Conservation (phyloP, 2,113 vertebrate species). For the Callipepla californica region DNA sequence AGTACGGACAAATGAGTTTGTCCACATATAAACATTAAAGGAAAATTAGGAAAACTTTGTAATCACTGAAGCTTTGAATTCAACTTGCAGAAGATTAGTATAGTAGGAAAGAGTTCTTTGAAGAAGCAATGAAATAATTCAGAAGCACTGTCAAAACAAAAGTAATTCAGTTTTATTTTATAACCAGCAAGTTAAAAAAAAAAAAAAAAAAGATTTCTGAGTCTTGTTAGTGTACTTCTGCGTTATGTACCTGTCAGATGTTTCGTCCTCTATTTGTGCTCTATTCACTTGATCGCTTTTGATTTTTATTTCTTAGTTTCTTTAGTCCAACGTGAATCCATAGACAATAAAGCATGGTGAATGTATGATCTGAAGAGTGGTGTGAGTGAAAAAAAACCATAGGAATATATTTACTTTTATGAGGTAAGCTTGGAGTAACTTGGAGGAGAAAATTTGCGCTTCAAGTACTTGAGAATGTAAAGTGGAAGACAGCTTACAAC, state of each 20-base stretch:
- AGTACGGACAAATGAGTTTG: constrained; percentile 16
- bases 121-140: constrained; percentile 25
- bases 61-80: constrained; percentile 10
- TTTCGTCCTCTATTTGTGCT: constrained; percentile 66
- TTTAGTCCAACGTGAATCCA: constrained; percentile 36
- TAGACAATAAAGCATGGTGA: constrained; percentile 52
- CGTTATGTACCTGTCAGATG: constrained; percentile 17
- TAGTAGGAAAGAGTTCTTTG: constrained; percentile 10
- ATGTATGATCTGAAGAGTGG: constrained; percentile 30
- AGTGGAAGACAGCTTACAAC: constrained; percentile 99
- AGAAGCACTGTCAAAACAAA: constrained; percentile 21
- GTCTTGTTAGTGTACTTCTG: constrained; percentile 16
- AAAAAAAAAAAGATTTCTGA: background rate
- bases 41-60: constrained; percentile 25
- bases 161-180: background rate
- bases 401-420: constrained; percentile 63
- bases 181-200: background rate
- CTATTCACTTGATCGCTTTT: constrained; percentile 11
- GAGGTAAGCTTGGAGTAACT: constrained; percentile 98
- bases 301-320: background rate
- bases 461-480: constrained; percentile 97
- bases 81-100: constrained; percentile 5
- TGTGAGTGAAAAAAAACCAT: background rate
- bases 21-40: constrained; percentile 35
- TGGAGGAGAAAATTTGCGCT: constrained; percentile 95